Percentiles rank a stretch among this genome's conserved stretches.
phyloP scores from a whole-genome alignment of 2,797 vertebrate genomes.

The Malacoctenus gilli region DNA sequence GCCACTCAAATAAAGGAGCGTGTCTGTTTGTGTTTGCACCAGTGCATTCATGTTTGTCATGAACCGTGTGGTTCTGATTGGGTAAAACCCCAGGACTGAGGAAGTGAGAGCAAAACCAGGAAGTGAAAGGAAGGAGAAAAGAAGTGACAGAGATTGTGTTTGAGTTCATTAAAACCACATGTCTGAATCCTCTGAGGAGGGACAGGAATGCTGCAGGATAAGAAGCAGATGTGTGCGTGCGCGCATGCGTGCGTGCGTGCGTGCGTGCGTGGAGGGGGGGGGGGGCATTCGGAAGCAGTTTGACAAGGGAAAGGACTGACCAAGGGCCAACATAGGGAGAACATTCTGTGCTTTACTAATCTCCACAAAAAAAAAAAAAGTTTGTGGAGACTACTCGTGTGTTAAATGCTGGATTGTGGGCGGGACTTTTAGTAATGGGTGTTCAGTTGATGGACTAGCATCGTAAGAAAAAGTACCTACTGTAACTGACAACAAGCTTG shows the following conservation, averaged over 20 bases:
- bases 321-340: neutral
- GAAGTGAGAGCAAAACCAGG: slow-evolving; percentile 28
- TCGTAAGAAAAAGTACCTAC: too few relatives aligned
- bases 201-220: slow-evolving; percentile 56
- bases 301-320: neutral
- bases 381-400: too few relatives aligned
- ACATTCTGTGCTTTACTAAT: slow-evolving; percentile 7
- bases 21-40: slow-evolving; percentile 2
- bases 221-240: slow-evolving; percentile 60
- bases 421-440: too few relatives aligned
- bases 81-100: slow-evolving; percentile 5
- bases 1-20: slow-evolving; percentile 2
- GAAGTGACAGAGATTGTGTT: slow-evolving; percentile 3
- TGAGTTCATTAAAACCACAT: slow-evolving; percentile 66
- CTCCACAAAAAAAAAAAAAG: too few relatives aligned
- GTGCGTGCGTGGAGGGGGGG: slow-evolving; percentile 5
- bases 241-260: neutral
- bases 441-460: too few relatives aligned
- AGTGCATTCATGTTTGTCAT: neutral
- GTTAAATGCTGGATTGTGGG: too few relatives aligned
- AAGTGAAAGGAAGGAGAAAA: slow-evolving; percentile 12
- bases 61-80: neutral
- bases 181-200: slow-evolving; percentile 55
- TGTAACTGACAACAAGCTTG: too few relatives aligned
- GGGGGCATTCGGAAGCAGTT: too few relatives aligned